phyloP scores from a whole-genome alignment of 2,113 vertebrate species.

The Ancistrus triradiatus region DNA sequence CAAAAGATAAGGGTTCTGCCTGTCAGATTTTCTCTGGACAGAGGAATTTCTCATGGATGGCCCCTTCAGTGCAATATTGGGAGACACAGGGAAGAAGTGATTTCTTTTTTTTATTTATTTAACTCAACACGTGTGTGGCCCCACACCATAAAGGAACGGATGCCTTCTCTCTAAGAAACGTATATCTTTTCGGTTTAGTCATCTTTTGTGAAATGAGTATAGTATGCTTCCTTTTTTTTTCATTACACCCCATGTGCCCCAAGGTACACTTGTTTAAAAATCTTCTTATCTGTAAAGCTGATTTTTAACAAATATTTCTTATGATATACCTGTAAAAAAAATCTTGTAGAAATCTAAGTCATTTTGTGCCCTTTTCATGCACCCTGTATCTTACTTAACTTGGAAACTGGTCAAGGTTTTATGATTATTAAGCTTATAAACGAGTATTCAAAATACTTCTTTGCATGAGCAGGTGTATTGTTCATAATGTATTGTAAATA shows the following conservation, averaged over 20 bases:
- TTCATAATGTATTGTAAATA: conserved; percentile 69
- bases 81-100: conserved; percentile 6
- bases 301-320: conserved; percentile 36
- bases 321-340: conserved; percentile 23
- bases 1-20: conserved; percentile 20
- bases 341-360: conserved; percentile 29
- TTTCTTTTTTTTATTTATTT: conserved; percentile 2
- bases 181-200: conserved; percentile 12
- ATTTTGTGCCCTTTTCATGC: conserved; percentile 28
- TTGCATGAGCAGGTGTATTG: conserved; percentile 47
- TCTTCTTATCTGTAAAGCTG: conserved; percentile 29
- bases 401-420: conserved; percentile 31
- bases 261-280: conserved; percentile 12
- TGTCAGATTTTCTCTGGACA: conserved; percentile 9
- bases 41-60: conserved; percentile 19
- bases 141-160: background rate
- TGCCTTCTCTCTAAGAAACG: background rate
- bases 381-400: conserved; percentile 26
- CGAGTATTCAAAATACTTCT: conserved; percentile 48
- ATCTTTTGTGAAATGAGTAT: conserved; percentile 25
- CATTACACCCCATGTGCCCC: conserved; percentile 8
- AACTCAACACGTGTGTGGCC: background rate
- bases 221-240: conserved; percentile 24
- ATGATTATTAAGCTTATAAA: conserved; percentile 40
- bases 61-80: conserved; percentile 36